Base-by-base conservation (phyloP, 2,797 vertebrate species). In the Tamandua tetradactyla region DNA sequence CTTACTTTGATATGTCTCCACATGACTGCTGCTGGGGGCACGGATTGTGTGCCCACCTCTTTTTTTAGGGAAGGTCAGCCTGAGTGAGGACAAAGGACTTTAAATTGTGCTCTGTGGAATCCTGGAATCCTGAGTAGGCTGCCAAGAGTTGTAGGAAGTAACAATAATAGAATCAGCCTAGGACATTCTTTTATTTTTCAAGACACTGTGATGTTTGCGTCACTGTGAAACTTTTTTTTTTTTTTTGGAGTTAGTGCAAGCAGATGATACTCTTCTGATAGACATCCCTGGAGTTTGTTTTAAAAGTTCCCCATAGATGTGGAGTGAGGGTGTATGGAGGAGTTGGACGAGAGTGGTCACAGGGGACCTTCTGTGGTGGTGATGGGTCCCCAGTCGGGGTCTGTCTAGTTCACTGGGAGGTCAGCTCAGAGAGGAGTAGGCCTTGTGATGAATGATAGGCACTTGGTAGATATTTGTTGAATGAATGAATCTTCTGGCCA, bases 1-100 rank as follows among this genome's bases (percentile, higher is more conserved):
- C 81, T 96, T 93, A 2, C 85, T 92, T 97, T 92, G 87, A 95
- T 97, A 86, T 59, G 96, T 96, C 96, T 91, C 97, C 57, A 68
- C 32, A 20, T 87, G 96, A 42, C 57, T 6, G 88, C 93, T 91
- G 80, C 93, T 82, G 75, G 76, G 94, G 92, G 94, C 61, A 69
- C 42, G 75, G 62, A 83, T 76, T 11, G 61, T n/a, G 66, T 84
- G 75, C 76, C 80, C 59, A 87, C 92, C 62, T 78, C 92, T 89
- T 74, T 93, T n/a, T 96, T 92, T 42, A 55, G 55, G 81, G 95
- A 95, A 96, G 94, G 96, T 97, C 93, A 93, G 87, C n/a, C n/a
- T 94, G 57, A 83, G 76, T 7, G 93, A 96, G 91, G 96, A 96
- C 95, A 93, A 92, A 96, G 61, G 91, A 80, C 92, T 96, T 93